Percentiles rank a stretch among this genome's conserved stretches.
phyloP scores from a whole-genome alignment of 2,797 vertebrate genomes.

The Gymnothorax javanicus region DNA sequence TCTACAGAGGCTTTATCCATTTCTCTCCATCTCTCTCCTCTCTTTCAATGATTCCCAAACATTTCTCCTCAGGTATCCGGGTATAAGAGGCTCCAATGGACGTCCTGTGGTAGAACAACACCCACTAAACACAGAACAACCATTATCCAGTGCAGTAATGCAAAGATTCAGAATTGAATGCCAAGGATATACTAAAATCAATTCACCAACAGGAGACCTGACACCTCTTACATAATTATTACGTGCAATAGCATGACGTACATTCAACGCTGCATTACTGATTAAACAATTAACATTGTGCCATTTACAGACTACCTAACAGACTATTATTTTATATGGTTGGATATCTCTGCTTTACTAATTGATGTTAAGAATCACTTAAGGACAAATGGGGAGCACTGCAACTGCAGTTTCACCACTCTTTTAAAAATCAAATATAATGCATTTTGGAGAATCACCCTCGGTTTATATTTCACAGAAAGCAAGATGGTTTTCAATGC shows the following conservation, averaged over 20 bases:
- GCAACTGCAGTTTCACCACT: not conserved
- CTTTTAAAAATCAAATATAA: not conserved
- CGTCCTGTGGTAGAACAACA: too few relatives aligned
- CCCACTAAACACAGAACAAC: not conserved
- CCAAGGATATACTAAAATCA: not conserved
- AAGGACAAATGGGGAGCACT: not conserved
- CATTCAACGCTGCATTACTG: not conserved
- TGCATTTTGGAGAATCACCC: not conserved
- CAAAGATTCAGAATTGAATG: not conserved
- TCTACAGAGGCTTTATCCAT: too few relatives aligned
- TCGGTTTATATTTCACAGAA: not conserved
- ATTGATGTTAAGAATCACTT: not conserved
- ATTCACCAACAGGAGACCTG: not conserved
- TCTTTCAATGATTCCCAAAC: too few relatives aligned
- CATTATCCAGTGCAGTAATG: not conserved
- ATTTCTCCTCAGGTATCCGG: too few relatives aligned
- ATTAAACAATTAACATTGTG: not conserved
- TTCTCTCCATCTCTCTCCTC: too few relatives aligned
- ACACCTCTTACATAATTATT: not conserved
- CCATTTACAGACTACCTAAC: not conserved
- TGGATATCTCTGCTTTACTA: not conserved
- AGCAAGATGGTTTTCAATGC: not conserved
- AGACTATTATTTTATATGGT: not conserved
- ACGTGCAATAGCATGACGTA: not conserved
- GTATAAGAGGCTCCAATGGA: too few relatives aligned